phyloP scores from a whole-genome alignment of 2,888 invertebrate genomes.

The Agrotis clavis region DNA sequence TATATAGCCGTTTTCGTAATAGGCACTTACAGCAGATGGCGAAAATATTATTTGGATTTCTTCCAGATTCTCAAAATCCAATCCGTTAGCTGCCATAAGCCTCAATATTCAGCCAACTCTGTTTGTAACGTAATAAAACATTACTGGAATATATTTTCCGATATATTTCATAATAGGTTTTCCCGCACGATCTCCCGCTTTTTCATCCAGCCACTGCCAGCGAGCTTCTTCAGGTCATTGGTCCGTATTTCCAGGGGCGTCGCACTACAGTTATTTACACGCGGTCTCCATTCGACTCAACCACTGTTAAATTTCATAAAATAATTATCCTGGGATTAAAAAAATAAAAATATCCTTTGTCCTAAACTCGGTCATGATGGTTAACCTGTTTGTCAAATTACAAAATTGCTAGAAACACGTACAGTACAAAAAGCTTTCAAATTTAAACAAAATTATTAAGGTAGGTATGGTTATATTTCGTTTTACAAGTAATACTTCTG shows the following conservation, averaged over 20 bases:
- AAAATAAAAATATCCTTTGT: no score
- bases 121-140: slow-evolving; percentile 3
- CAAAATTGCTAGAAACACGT: no score
- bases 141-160: neutral
- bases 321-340: no score
- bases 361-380: no score
- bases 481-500: slow-evolving; percentile 41
- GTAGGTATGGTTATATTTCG: neutral
- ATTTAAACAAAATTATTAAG: neutral
- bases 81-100: slow-evolving; percentile 8
- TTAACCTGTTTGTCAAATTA: no score
- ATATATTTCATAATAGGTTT: neutral
- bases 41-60: slow-evolving; percentile 29
- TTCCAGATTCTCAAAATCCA: slow-evolving; percentile 38
- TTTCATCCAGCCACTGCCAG: no score
- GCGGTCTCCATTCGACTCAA: no score
- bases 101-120: slow-evolving; percentile 38
- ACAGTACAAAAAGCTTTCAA: neutral
- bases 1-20: neutral
- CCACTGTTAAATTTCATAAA: no score
- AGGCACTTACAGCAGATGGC: neutral
- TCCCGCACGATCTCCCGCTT: no score
- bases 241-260: no score
- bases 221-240: no score
- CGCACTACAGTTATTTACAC: no score